These are phyloP conservation scores for Lepidostoma basale DNA, from an alignment of 1,140 invertebrate genomes.

Conservation along the genomic window DNA sequence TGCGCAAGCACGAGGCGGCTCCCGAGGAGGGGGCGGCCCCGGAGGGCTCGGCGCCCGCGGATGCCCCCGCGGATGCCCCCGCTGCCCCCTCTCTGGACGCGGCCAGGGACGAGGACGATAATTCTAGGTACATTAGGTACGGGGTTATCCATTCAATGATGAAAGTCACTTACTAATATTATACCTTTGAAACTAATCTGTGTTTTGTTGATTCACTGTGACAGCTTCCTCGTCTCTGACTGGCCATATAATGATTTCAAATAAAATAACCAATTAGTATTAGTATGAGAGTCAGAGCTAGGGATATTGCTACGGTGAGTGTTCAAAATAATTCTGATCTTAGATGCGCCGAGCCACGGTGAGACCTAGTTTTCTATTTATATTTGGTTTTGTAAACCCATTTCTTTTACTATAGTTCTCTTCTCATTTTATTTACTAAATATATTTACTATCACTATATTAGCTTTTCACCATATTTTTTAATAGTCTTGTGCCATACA, in stretches of 20 bases:
- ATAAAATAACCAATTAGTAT: too few relatives aligned
- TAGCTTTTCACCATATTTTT: not conserved
- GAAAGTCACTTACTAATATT: constrained; percentile 34
- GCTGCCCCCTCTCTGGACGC: constrained; percentile 59
- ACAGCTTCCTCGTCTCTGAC: too few relatives aligned
- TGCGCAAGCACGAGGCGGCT: constrained; percentile 61
- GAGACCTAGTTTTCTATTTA: constrained; percentile 14
- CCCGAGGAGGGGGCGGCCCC: constrained; percentile 53
- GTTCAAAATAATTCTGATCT: not conserved
- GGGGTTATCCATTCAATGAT: constrained; percentile 53
- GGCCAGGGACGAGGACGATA: constrained; percentile 80
- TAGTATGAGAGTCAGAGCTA: too few relatives aligned
- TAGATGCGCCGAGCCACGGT: constrained; percentile 19
- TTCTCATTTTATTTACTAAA: not conserved
- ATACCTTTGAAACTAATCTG: not conserved
- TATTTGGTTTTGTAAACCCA: not conserved
- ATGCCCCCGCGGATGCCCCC: constrained; percentile 54
- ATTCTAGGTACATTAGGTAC: constrained; percentile 77
- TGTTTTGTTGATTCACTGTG: not conserved
- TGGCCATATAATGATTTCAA: too few relatives aligned
- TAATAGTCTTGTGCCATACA: too few relatives aligned
- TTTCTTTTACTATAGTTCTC: not conserved
- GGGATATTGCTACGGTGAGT: not conserved
- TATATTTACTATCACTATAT: not conserved
- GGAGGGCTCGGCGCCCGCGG: constrained; percentile 52